A percentile compares a stretch with the other conserved stretches of the same genome.
Evolutionary conservation across 2,888 invertebrate species (phyloP).

Genomic region (Drosophila nigricruria): DNA sequence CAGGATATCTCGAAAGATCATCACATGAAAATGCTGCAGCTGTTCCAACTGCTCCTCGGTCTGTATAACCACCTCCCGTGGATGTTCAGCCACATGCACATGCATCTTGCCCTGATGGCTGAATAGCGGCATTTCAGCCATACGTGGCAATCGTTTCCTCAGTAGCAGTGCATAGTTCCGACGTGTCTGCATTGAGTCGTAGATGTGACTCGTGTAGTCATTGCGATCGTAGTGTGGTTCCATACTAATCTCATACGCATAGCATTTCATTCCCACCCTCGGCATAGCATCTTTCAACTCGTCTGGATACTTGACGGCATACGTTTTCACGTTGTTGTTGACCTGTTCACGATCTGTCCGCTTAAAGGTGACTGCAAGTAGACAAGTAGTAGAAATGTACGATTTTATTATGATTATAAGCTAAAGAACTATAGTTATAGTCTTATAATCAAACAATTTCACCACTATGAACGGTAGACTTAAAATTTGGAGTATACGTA

Average conservation of each 20-base stretch:
- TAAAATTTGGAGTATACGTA: too few species aligned
- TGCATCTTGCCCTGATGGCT: conserved; percentile 88
- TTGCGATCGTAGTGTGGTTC: conserved; percentile 87
- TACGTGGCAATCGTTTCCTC: conserved; percentile 87
- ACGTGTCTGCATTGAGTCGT: conserved; percentile 53
- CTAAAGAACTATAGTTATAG: too few species aligned
- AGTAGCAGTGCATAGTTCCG: conserved; percentile 89
- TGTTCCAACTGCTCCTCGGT: conserved; percentile 86
- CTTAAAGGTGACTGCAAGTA: conserved; percentile 75
- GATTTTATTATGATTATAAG: background rate
- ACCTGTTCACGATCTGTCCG: conserved; percentile 16
- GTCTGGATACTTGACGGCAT: conserved; percentile 55
- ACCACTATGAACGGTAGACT: too few species aligned
- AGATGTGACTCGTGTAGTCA: conserved; percentile 84
- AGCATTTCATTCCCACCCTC: conserved; percentile 79
- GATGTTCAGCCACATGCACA: conserved; percentile 85
- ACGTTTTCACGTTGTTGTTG: conserved; percentile 51
- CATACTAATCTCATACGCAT: conserved; percentile 88
- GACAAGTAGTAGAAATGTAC: background rate
- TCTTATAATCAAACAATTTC: too few species aligned
- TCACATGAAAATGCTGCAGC: conserved; percentile 89
- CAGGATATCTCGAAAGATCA: conserved; percentile 91
- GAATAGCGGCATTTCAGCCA: conserved; percentile 91
- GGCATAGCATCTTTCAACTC: conserved; percentile 75
- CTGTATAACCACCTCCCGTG: conserved; percentile 86